Conservation (phyloP, 2,888 invertebrate genomes). For the Limenitis camilla region DNA sequence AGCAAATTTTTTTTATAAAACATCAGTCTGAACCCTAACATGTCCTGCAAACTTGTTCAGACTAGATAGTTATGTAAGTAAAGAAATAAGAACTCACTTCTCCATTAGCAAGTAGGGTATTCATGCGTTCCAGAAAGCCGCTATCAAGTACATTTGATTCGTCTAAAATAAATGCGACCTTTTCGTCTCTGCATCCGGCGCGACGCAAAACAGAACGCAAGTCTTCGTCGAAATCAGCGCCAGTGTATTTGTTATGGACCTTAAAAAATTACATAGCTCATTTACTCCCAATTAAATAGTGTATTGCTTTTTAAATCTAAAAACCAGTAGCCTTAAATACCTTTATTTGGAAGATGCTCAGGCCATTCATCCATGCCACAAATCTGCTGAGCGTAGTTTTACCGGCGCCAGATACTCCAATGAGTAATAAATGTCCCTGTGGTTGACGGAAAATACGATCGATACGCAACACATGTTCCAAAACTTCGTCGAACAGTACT, state of each 20-base stretch:
- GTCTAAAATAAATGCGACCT: slow-evolving; percentile 98
- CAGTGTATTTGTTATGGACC: slow-evolving; percentile 99
- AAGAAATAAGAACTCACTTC: slow-evolving; percentile 73
- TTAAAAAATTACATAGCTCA: slow-evolving; percentile 33
- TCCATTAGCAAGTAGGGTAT: slow-evolving; percentile 98
- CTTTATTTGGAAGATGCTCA: slow-evolving; percentile 99
- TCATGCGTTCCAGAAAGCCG: slow-evolving; percentile 99
- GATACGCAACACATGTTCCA: slow-evolving; percentile 98
- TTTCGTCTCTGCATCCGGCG: slow-evolving; percentile 95
- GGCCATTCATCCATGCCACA: slow-evolving; percentile 99
- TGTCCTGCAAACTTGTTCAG: neutral
- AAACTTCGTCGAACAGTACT: slow-evolving; percentile 98
- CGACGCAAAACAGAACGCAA: slow-evolving; percentile 89
- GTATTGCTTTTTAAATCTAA: neutral
- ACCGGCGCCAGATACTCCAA: slow-evolving; percentile 99
- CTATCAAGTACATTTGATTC: slow-evolving; percentile 99
- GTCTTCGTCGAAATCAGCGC: slow-evolving; percentile 99
- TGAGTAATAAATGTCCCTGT: slow-evolving; percentile 97
- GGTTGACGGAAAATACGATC: slow-evolving; percentile 99
- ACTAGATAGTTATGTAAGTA: neutral
- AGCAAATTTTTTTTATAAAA: too few relatives aligned
- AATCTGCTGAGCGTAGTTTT: slow-evolving; percentile 99
- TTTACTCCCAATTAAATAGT: too few relatives aligned
- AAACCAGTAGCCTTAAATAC: slow-evolving; percentile 53
- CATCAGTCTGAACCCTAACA: neutral